These are phyloP conservation scores for Eumaeus atala DNA, from an alignment of 1,140 invertebrate genomes.

Conservation along the genomic window DNA sequence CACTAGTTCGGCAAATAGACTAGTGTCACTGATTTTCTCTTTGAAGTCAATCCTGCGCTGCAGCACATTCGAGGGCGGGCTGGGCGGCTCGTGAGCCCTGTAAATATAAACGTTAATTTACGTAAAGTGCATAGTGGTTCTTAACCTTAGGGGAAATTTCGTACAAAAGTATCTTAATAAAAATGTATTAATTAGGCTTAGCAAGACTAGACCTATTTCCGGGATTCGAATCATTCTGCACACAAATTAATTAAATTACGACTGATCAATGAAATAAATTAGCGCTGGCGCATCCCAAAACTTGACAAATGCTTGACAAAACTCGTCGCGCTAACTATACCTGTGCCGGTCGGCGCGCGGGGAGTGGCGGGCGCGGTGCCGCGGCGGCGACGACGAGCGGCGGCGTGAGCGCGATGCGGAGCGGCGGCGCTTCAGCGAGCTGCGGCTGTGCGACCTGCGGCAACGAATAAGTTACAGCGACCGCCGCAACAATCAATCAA, in stretches of 20 bases:
- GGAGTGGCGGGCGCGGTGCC: constrained; percentile 44
- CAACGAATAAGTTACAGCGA: not conserved
- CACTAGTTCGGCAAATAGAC: constrained; percentile 90
- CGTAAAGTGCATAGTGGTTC: too few relatives aligned
- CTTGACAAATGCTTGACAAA: too few relatives aligned
- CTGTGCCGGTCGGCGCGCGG: constrained; percentile 42
- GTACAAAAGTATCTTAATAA: too few relatives aligned
- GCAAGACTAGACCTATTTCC: too few relatives aligned
- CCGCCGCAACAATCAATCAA: too few relatives aligned
- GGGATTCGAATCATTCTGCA: too few relatives aligned
- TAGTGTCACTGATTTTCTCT: constrained; percentile 87
- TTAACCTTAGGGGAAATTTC: too few relatives aligned
- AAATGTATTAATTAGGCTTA: too few relatives aligned
- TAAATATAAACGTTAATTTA: constrained; percentile 7
- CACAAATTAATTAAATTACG: too few relatives aligned
- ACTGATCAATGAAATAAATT: too few relatives aligned
- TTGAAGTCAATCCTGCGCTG: constrained; percentile 75
- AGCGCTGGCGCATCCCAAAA: too few relatives aligned
- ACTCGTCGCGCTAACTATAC: too few relatives aligned
- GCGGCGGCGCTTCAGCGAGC: constrained; percentile 53
- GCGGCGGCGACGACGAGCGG: constrained; percentile 54
- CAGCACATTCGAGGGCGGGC: constrained; percentile 70
- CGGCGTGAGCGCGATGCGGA: constrained; percentile 44
- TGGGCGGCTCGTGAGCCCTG: constrained; percentile 74
- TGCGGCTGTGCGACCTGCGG: constrained; percentile 48